Conservation (phyloP, 2,113 vertebrate genomes). For the Athene cunicularia region DNA sequence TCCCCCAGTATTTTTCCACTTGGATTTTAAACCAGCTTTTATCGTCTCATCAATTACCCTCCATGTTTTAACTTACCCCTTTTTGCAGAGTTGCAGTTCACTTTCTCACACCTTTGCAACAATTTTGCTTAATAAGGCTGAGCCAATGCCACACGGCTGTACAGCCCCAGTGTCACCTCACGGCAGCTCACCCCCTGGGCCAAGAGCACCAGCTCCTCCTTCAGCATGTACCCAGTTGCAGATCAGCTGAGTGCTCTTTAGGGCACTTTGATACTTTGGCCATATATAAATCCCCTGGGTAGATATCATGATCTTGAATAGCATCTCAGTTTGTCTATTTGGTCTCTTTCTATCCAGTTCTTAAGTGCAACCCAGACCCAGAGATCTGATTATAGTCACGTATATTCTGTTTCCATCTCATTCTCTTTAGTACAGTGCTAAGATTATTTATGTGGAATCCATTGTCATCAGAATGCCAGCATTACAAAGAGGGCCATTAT, state of each 20-base stretch:
- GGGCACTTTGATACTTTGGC: not conserved
- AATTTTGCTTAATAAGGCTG: not conserved
- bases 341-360: not conserved
- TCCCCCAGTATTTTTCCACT: not conserved
- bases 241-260: not conserved
- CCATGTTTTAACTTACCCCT: not conserved
- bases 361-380: not conserved
- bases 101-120: not conserved
- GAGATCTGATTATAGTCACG: not conserved
- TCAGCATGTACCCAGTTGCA: not conserved
- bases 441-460: not conserved
- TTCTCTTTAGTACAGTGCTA: not conserved
- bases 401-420: not conserved
- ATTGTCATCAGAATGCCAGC: not conserved
- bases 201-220: not conserved
- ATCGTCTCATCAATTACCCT: not conserved
- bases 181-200: fast-evolving
- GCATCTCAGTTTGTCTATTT: not conserved
- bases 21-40: not conserved
- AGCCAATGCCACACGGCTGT: fast-evolving
- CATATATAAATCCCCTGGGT: not conserved
- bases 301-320: not conserved
- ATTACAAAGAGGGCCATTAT: not conserved
- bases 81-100: not conserved
- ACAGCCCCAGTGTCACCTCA: not conserved